Percentiles rank a stretch among this genome's conserved stretches.
Evolutionary conservation across 2,113 vertebrate species (phyloP).

Genomic region (Hiodon tergisus): DNA sequence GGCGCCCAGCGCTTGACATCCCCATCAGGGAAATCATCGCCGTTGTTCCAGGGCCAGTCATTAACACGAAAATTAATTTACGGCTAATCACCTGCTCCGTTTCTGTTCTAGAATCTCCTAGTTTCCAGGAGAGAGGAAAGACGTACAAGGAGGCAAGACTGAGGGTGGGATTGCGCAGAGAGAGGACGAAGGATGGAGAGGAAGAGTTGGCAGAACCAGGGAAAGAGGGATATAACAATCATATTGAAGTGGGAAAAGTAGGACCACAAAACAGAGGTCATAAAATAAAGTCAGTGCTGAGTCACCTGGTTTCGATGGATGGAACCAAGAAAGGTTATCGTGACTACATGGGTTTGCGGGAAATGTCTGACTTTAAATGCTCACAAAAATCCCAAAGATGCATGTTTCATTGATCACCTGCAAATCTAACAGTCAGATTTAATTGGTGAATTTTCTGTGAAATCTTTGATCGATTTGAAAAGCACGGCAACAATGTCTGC

Average conservation of each 20-base stretch:
- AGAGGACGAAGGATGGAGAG: background rate
- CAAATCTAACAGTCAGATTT: background rate
- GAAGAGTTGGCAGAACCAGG: background rate
- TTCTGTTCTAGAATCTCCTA: constrained; percentile 23
- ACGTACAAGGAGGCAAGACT: background rate
- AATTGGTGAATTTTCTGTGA: background rate
- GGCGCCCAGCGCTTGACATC: constrained; percentile 63
- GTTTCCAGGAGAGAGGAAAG: constrained; percentile 23
- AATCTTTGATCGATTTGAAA: background rate
- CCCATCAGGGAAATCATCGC: constrained; percentile 70
- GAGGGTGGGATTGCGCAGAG: background rate
- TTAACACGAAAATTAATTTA: constrained; percentile 69
- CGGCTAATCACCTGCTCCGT: constrained; percentile 62
- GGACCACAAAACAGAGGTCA: background rate
- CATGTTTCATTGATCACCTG: background rate
- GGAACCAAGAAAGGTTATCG: too few species aligned
- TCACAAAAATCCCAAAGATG: background rate
- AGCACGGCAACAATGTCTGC: background rate
- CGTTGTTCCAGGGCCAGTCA: constrained; percentile 64
- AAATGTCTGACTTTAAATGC: background rate
- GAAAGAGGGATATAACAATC: background rate
- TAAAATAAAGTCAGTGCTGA: too few species aligned
- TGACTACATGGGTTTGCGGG: too few species aligned
- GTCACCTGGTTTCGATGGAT: too few species aligned
- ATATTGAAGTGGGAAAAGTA: constrained; percentile 10